Evolutionary conservation across 92 coral and sea anemone species (phyloP).

Genomic region (Zoanthus gigantus): DNA sequence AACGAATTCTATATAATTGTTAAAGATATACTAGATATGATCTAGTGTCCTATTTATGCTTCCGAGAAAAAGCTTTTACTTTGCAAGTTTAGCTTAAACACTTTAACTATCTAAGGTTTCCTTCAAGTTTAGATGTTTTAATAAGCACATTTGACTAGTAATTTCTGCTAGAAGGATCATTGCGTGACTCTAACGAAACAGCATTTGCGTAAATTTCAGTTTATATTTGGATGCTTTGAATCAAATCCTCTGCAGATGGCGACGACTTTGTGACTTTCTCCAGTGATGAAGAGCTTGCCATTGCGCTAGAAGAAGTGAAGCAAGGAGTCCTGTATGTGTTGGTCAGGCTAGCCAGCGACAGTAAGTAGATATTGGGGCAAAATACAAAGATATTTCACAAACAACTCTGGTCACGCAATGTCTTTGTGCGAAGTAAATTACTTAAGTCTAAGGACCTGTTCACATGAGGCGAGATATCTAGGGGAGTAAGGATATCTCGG

Average conservation of each 20-base stretch:
- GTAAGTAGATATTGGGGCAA: not conserved
- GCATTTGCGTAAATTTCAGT: not conserved
- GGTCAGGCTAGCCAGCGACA: slow-evolving; percentile 25
- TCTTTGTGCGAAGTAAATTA: not conserved
- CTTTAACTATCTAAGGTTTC: too few species aligned
- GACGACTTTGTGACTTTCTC: slow-evolving; percentile 59
- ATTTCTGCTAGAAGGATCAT: not conserved
- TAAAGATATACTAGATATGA: too few species aligned
- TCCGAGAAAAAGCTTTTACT: too few species aligned
- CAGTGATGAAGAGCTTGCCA: slow-evolving; percentile 63
- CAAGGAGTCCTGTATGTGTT: slow-evolving; percentile 18
- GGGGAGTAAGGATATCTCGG: too few species aligned
- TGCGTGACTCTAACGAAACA: not conserved
- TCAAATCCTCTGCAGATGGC: slow-evolving; percentile 32
- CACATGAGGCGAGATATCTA: too few species aligned
- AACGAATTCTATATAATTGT: not conserved
- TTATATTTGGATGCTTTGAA: not conserved
- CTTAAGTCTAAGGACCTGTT: too few species aligned
- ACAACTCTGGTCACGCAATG: not conserved
- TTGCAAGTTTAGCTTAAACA: too few species aligned
- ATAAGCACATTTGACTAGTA: too few species aligned
- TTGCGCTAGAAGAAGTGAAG: slow-evolving; percentile 7
- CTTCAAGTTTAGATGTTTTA: too few species aligned
- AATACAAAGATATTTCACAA: not conserved
- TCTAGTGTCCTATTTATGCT: too few species aligned